phyloP scores from a whole-genome alignment of 2,888 invertebrate species.

The Phortica okadai region DNA sequence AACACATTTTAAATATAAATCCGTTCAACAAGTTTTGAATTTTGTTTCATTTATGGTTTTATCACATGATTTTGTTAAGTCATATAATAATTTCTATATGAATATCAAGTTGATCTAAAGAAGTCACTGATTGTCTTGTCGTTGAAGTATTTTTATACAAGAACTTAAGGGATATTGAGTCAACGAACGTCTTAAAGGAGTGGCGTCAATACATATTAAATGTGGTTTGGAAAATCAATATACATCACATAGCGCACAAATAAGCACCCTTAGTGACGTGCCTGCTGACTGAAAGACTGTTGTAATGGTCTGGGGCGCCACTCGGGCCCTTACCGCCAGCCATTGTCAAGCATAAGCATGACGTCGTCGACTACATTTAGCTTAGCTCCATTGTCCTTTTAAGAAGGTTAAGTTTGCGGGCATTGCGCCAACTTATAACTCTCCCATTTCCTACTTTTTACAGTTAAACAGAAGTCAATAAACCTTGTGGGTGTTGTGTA shows the following conservation, averaged over 20 bases:
- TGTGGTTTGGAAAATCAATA: conserved; percentile 49
- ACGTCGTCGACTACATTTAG: neutral
- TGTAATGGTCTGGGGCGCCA: neutral
- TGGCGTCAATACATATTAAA: neutral
- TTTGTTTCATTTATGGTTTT: neutral
- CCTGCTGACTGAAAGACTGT: neutral
- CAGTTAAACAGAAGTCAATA: neutral
- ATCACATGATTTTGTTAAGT: neutral
- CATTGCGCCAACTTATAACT: conserved; percentile 12
- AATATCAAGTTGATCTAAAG: no score
- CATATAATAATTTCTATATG: no score
- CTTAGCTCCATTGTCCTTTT: conserved; percentile 22
- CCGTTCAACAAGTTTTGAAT: conserved; percentile 18
- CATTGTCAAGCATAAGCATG: neutral
- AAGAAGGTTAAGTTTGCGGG: conserved; percentile 31
- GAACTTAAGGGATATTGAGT: neutral
- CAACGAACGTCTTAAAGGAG: conserved; percentile 11
- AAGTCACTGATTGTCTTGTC: no score
- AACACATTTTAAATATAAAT: neutral
- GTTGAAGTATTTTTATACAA: neutral
- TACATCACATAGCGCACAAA: neutral
- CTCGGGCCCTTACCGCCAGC: neutral
- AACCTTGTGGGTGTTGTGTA: conserved; percentile 2
- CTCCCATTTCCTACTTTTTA: neutral
- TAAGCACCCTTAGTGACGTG: neutral